Evolutionary conservation across 2,113 vertebrate species (phyloP).

Genomic region (Galbula dea): DNA sequence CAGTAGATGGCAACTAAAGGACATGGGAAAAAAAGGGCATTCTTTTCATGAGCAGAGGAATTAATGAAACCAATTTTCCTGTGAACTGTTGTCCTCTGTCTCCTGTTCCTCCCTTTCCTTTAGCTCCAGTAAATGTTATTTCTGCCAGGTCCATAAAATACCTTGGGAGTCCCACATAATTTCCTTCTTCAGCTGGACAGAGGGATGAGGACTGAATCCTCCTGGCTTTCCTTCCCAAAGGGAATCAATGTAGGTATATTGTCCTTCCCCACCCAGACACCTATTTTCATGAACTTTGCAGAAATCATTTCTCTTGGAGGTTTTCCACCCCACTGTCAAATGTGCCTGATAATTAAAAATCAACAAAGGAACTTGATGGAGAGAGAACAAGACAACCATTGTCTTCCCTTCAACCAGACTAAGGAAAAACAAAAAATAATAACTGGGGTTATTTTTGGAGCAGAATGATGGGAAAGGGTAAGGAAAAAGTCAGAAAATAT

Average conservation of each 20-base stretch:
- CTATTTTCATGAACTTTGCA: neutral
- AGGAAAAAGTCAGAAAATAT: neutral
- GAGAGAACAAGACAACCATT: neutral
- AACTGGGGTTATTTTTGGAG: neutral
- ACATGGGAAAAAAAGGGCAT: neutral
- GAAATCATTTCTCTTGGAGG: neutral
- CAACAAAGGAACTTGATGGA: neutral
- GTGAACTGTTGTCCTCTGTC: neutral
- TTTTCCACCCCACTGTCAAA: neutral
- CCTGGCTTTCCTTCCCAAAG: neutral
- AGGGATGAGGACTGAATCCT: neutral
- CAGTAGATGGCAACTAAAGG: neutral
- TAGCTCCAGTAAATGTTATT: neutral
- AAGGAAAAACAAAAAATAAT: neutral
- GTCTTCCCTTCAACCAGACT: neutral
- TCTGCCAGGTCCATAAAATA: neutral
- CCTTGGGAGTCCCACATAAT: neutral
- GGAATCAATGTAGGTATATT: rapidly evolving
- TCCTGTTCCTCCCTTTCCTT: neutral
- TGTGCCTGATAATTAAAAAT: neutral
- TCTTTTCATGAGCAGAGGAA: neutral
- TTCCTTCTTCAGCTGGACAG: neutral
- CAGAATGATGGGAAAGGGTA: neutral
- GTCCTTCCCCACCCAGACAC: neutral
- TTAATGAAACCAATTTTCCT: neutral